A percentile compares a stretch with the other conserved stretches of the same genome.
Conservation (phyloP, 2,797 vertebrate genomes). For the Enteromius trimaculatus region DNA sequence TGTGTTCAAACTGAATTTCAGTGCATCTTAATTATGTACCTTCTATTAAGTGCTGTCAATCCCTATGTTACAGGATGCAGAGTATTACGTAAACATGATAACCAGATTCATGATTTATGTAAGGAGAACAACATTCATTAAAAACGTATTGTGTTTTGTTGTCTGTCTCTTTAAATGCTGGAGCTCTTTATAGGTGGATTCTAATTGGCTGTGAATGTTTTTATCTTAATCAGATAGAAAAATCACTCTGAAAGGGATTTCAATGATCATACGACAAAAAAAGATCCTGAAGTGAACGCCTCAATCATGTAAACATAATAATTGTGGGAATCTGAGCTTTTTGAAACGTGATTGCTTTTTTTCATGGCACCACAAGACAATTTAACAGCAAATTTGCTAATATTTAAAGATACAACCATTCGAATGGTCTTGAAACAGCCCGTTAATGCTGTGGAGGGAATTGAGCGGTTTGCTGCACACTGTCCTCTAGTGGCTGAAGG, state of each 20-base stretch:
- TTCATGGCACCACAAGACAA: too few species aligned
- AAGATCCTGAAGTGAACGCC: neutral
- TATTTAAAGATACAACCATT: neutral
- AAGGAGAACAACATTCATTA: neutral
- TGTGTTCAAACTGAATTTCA: neutral
- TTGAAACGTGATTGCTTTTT: too few species aligned
- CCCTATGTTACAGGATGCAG: neutral
- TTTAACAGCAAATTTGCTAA: neutral
- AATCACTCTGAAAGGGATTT: neutral
- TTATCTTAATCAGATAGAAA: neutral
- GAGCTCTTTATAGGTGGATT: neutral
- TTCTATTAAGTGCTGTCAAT: neutral
- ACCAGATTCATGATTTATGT: neutral
- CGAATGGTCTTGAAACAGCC: neutral
- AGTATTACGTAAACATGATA: neutral
- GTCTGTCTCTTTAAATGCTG: neutral
- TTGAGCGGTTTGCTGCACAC: constrained; percentile 9
- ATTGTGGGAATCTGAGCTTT: neutral
- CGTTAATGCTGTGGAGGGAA: neutral
- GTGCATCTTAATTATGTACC: neutral
- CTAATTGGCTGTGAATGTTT: neutral
- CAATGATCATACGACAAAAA: neutral
- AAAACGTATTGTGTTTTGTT: too few species aligned
- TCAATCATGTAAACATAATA: neutral
- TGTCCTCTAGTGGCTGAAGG: constrained; percentile 44